phyloP scores from a whole-genome alignment of 2,888 invertebrate species.

The Lasioglossum leucozonium region DNA sequence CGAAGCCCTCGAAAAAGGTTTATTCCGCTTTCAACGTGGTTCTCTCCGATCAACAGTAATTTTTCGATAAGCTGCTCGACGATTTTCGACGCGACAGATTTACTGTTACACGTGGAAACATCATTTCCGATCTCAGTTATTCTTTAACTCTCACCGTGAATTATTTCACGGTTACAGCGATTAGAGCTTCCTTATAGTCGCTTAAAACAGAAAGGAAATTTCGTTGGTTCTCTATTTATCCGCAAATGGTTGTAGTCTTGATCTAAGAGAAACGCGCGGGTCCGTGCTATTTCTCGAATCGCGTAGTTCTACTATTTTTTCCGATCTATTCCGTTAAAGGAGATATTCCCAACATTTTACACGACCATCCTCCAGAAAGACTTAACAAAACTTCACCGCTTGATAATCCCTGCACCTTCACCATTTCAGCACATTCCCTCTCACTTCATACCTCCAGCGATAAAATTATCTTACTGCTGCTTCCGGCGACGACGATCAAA shows the following conservation, averaged over 20 bases:
- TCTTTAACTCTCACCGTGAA: not conserved
- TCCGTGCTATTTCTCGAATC: too few species aligned
- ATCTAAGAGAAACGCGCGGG: too few species aligned
- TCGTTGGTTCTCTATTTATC: not conserved
- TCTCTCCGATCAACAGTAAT: not conserved
- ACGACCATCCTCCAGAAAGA: not conserved
- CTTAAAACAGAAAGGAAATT: too few species aligned
- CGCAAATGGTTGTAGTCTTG: not conserved
- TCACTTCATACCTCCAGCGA: not conserved
- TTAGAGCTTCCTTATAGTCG: too few species aligned
- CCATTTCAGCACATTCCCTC: not conserved
- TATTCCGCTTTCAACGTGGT: not conserved
- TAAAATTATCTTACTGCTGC: not conserved
- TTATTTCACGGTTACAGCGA: too few species aligned
- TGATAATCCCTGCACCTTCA: not conserved
- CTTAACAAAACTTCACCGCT: not conserved
- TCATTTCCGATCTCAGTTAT: not conserved
- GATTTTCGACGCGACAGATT: not conserved
- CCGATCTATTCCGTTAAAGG: not conserved
- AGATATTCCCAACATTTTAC: not conserved
- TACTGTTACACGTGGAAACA: not conserved
- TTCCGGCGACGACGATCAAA: not conserved
- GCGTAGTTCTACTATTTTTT: too few species aligned
- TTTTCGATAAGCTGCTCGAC: not conserved
- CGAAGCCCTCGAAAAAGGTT: not conserved